These are phyloP conservation scores for Chascanopsetta lugubris DNA, from an alignment of 2,113 vertebrate genomes.

Conservation along the genomic window DNA sequence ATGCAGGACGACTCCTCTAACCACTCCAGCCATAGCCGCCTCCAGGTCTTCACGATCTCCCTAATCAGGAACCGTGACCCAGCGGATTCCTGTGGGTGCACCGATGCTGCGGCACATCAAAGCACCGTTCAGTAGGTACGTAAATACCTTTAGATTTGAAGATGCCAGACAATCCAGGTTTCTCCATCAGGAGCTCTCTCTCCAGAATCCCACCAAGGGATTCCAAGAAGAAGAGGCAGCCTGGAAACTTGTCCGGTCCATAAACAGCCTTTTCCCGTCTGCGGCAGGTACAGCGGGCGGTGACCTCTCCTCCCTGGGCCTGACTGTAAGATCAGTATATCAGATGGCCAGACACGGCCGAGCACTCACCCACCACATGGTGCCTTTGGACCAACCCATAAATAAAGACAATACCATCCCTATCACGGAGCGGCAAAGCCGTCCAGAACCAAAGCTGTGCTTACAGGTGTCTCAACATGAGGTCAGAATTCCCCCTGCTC, in stretches of 20 bases:
- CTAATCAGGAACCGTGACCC: no score
- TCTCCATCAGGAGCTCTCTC: constrained; percentile 4
- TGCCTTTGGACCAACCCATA: background rate
- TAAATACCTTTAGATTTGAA: constrained; percentile 25
- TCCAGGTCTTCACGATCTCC: no score
- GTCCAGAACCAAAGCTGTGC: background rate
- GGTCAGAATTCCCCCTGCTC: background rate
- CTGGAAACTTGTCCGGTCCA: constrained; percentile 18
- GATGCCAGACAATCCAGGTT: background rate
- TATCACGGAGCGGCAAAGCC: background rate
- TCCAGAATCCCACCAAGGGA: constrained; percentile 6
- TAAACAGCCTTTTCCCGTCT: constrained; percentile 17
- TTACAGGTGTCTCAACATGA: background rate
- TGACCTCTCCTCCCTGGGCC: background rate
- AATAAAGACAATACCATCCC: background rate
- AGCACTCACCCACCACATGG: background rate
- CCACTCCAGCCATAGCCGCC: no score
- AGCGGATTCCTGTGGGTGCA: no score
- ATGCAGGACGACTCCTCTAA: no score
- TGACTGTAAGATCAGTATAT: background rate
- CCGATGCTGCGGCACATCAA: background rate
- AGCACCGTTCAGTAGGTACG: constrained; percentile 1
- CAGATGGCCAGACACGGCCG: background rate
- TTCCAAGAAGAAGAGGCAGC: background rate
- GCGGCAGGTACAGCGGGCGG: background rate